Evolutionary conservation across 2,113 vertebrate genomes (phyloP), one percentile per base, ranked within the genome.

Genomic region (Tamias sibiricus): DNA sequence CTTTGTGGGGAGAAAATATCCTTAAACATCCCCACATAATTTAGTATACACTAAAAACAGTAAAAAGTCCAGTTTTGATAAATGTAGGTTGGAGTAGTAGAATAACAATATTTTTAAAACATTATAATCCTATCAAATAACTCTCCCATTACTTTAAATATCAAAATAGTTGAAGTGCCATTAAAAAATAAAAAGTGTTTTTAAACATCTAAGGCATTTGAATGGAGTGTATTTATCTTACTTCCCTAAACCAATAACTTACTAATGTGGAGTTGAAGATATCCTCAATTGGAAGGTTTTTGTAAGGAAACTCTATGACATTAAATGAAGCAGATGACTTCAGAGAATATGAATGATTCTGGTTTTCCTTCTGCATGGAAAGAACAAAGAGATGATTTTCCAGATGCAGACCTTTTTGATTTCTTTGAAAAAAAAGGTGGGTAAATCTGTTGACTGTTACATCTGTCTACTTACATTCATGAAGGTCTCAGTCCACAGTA

Each of bases 231-330:
- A n/a, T 54, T 57, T 68, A 93, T n/a, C 52, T 9, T 79, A 71
- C 24, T 76, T 86, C 76, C 74, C 40, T 30, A 94, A 80, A 35
- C 76, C 82, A 95, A 40, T 24, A 0, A 98, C 99, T 99, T 98
- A 99, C 99, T 12, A 99, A 98, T 59, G 99, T 99, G 40, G 98
- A 99, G 96, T 99, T 99, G 47, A 99, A 98, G 30, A 99, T 99
- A 16, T 99, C 98, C 91, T 99, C 99, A 42, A 98, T 98, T 8
- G 94, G 97, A 96, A 99, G 98, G 84, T 99, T 99, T 98, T 99
- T 99, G 83, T 99, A 99, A 0, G 99, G 99, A 98, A 99, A 99
- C 98, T 99, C 99, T 32, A 99, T 99, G 90, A 99, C 99, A 7
- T 6, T 99, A 98, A 99, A 99, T 7, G 99, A 98, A 37, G 99